Base-by-base conservation (phyloP, 2,888 invertebrate genomes). In the Andrena camellia region DNA sequence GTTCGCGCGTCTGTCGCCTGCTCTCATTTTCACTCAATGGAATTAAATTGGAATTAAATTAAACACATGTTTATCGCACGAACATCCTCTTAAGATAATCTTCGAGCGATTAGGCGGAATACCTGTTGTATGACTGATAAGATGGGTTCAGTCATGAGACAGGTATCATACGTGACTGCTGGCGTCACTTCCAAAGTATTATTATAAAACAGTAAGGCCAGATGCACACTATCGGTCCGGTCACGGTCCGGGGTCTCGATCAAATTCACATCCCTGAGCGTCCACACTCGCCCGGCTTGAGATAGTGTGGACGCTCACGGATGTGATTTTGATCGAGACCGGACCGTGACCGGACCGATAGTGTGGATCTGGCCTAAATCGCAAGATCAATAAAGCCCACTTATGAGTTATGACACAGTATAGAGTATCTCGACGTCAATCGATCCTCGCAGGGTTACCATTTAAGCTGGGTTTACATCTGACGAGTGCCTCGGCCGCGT, bases 81-180 rank as follows among this genome's bases (percentile, higher is more conserved):
- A 10, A 13, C 23, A 57, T 57, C 23, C 57, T 57, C 57, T 57
- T 57, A 54, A 54, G 57, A 57, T 57, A 57, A 23, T 57, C 20
- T 23, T 57, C 57, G 1, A 10, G 8, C 23, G 57, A 57, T 57
- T 23, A 57, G 26, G 10, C 26, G 57, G 23, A 23, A 23, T 20
- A 26, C 10, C 57, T 23, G 57, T 26, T 26, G 23, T 26, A 57
- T 57, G 57, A 26, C 57, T 57, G 57, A 57, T 57, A 57, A 57
- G 57, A 13, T 26, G 57, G 10, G 26, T 20, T 57, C 57, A 57
- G 57, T 57, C 23, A 10, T 23, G 23, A 0, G 57, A 26, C 57
- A 57, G 26, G 26, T 57, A 26, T 57, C 57, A 4, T 10, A 26
- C 57, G 57, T 57, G 23, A 20, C 23, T 57, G 23, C 10, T 57